These are phyloP conservation scores for Pseudoatta argentina DNA, from an alignment of 1,140 invertebrate genomes.

Conservation along the genomic window DNA sequence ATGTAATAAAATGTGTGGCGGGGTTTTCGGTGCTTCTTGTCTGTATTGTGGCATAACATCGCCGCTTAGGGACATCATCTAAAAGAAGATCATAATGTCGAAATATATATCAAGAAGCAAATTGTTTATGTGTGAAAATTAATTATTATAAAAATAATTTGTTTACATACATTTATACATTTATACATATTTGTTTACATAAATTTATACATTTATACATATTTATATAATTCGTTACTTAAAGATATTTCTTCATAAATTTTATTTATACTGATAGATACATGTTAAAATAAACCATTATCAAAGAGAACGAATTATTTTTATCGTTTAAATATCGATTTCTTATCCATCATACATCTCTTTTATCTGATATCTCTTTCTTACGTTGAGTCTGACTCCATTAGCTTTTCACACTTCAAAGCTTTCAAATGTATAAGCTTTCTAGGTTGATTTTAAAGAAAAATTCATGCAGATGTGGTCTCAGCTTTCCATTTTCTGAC, in stretches of 20 bases:
- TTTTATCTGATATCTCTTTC: conserved; percentile 47
- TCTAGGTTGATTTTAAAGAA: conserved; percentile 47
- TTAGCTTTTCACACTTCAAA: conserved; percentile 42
- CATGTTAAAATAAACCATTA: conserved; percentile 7
- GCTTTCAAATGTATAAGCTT: conserved; percentile 45
- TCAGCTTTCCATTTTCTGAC: conserved; percentile 37
- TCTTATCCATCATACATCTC: conserved; percentile 13
- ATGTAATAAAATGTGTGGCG: conserved; percentile 98
- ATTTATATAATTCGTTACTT: background rate
- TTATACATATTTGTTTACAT: background rate
- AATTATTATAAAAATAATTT: background rate
- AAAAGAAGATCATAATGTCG: conserved; percentile 59
- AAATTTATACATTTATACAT: background rate
- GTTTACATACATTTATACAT: background rate
- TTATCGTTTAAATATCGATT: background rate
- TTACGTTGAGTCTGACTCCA: conserved; percentile 30
- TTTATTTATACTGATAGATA: background rate
- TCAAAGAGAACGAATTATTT: conserved; percentile 19
- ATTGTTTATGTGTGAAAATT: background rate
- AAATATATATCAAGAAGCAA: background rate
- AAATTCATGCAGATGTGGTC: conserved; percentile 50
- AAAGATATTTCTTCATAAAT: background rate
- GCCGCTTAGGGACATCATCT: conserved; percentile 98
- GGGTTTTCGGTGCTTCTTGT: conserved; percentile 99
- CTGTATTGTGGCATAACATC: conserved; percentile 99